Conservation (phyloP, 37 sponge, comb jelly and placozoan species). For the Halisarca cf. caerulea region DNA sequence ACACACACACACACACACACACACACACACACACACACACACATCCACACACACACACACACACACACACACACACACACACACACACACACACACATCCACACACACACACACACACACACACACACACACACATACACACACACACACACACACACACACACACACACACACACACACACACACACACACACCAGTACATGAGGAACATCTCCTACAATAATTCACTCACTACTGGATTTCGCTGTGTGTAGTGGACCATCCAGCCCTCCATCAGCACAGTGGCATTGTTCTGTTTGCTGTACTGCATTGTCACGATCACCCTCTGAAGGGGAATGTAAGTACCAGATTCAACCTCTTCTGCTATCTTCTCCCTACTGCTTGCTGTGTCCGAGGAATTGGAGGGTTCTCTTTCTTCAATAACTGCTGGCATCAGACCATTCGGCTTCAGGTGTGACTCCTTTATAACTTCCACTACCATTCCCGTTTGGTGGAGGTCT, state of each 20-base stretch:
- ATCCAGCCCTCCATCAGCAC: conserved; percentile 88
- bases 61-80: no score
- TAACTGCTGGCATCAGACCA: background rate
- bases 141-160: background rate
- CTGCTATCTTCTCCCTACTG: background rate
- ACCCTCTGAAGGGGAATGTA: conserved; percentile 53
- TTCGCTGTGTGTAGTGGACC: conserved; percentile 83
- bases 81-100: background rate
- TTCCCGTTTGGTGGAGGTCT: background rate
- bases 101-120: conserved; percentile 16
- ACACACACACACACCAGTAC: conserved; percentile 1
- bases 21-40: conserved; percentile 23
- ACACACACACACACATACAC: background rate
- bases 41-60: background rate
- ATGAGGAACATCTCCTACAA: background rate
- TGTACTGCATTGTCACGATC: conserved; percentile 66
- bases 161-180: conserved; percentile 4
- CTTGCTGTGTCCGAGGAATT: background rate
- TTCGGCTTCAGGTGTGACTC: no score
- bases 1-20: no score
- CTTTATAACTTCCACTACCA: no score
- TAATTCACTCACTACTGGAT: conserved; percentile 75
- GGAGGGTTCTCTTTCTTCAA: background rate
- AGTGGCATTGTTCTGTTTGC: conserved; percentile 52
- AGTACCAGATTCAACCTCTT: background rate